Base-by-base conservation (phyloP, 2,888 invertebrate genomes). In the Congeria kusceri region DNA sequence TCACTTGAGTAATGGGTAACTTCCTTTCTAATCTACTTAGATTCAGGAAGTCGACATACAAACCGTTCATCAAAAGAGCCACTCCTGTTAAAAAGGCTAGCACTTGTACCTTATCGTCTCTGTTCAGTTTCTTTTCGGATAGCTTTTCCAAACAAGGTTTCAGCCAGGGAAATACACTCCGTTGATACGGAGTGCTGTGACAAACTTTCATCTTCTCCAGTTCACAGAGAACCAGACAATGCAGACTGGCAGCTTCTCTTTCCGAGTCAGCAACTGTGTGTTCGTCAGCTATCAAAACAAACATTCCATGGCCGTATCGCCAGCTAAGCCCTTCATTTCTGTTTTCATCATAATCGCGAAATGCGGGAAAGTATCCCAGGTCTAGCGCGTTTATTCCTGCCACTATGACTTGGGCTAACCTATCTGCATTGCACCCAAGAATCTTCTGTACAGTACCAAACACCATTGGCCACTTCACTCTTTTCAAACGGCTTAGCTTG, bases 361-460 rank as follows among this genome's bases (percentile, higher is more conserved):
- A 18, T 53, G 29, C 66, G 18, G 66, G 66, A 28, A 66, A 66
- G 20, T 56, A 66, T 29, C 56, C 53, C n/a, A 66, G 29, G 20
- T 1, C n/a, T 20, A 66, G 29, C 28, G 32, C 66, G 28, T 20
- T 20, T 56, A 25, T 56, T 9, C 25, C 32, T 56, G 25, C 25
- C 32, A 23, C 18, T n/a, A 47, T 28, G 20, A 53, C 13, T 23
- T 25, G n/a, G 11, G 46, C 49, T 7, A 64, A n/a, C 27, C 53
- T 20, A 7, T 39, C 56, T 11, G 20, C 29, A n/a, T 18, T 32
- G 18, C 15, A 53, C 7, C 7, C 18, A 28, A 56, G 11, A 20
- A 66, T 29, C 20, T 66, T 0, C 20, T 29, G 53, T 29, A 66
- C 28, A 20, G 53, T 15, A 15, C 49, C n/a, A 20, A 66, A 66